Percentiles rank a stretch among this genome's conserved stretches.
phyloP scores from a whole-genome alignment of 2,888 invertebrate genomes.

The Pammene aurita region DNA sequence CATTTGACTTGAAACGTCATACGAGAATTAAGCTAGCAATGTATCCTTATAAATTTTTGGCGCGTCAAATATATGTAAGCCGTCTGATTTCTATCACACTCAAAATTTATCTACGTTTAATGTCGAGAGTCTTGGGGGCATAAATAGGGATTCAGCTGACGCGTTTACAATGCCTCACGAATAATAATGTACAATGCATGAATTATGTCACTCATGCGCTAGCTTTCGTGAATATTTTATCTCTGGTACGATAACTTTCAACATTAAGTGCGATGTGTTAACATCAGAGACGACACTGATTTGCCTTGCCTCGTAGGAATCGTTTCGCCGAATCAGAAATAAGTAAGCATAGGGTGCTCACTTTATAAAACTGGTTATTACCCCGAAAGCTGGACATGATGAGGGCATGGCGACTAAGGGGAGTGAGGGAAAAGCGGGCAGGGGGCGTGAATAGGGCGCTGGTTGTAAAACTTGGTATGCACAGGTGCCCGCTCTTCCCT shows the following conservation, averaged over 20 bases:
- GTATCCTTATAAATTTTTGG: neutral
- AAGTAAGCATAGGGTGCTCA: too few species aligned
- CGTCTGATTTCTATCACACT: neutral
- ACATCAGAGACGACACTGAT: neutral
- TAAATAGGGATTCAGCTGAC: conserved; percentile 17
- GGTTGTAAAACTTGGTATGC: too few species aligned
- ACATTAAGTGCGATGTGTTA: conserved; percentile 2
- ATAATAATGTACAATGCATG: conserved; percentile 16
- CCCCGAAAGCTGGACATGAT: too few species aligned
- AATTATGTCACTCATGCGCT: conserved; percentile 20
- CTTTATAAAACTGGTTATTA: too few species aligned
- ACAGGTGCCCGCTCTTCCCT: too few species aligned
- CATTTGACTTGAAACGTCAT: too few species aligned
- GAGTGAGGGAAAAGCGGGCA: too few species aligned
- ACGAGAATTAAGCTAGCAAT: neutral
- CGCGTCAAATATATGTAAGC: neutral
- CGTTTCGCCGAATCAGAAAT: too few species aligned
- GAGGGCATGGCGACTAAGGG: too few species aligned
- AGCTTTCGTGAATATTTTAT: conserved; percentile 16
- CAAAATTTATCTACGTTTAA: neutral
- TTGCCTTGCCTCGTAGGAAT: neutral
- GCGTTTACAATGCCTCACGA: conserved; percentile 6
- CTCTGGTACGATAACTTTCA: conserved; percentile 12
- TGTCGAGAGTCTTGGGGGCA: neutral
- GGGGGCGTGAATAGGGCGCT: too few species aligned